These are phyloP conservation scores for Brachypodius melanocephalos DNA, from an alignment of 2,113 vertebrate genomes.

Conservation along the genomic window DNA sequence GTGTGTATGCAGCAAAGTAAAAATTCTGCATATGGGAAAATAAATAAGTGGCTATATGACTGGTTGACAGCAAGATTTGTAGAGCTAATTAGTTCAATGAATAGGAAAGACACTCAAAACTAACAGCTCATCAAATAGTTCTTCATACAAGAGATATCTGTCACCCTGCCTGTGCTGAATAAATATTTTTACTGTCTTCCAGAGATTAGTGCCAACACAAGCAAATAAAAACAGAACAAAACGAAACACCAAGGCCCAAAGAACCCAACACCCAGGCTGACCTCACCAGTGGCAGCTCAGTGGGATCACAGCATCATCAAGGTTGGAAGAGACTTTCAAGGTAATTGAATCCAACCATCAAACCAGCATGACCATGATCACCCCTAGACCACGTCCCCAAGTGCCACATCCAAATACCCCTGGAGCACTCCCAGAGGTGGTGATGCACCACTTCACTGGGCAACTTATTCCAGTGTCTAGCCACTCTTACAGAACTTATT, in stretches of 20 bases:
- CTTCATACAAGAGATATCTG: slow-evolving; percentile 58
- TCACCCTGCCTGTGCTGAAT: slow-evolving; percentile 40
- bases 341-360: not conserved
- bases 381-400: not conserved
- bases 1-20: slow-evolving; percentile 13
- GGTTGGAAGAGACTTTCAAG: not conserved
- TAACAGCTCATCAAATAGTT: slow-evolving; percentile 63
- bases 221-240: not conserved
- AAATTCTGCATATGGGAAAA: slow-evolving; percentile 33
- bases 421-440: not conserved
- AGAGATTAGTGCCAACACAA: not conserved
- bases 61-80: slow-evolving; percentile 64
- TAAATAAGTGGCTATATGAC: slow-evolving; percentile 59
- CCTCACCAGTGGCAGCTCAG: not conserved
- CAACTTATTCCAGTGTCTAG: not conserved
- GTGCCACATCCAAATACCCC: not conserved
- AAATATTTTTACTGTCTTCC: slow-evolving; percentile 38
- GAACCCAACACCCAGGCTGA: not conserved
- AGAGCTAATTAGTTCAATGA: slow-evolving; percentile 67
- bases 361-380: not conserved
- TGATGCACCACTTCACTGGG: not conserved
- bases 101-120: slow-evolving; percentile 65
- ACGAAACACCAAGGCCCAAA: not conserved
- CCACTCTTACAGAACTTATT: not conserved
- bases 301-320: not conserved